Base-by-base conservation (phyloP, 2,797 vertebrate species). In the Labroides dimidiatus region DNA sequence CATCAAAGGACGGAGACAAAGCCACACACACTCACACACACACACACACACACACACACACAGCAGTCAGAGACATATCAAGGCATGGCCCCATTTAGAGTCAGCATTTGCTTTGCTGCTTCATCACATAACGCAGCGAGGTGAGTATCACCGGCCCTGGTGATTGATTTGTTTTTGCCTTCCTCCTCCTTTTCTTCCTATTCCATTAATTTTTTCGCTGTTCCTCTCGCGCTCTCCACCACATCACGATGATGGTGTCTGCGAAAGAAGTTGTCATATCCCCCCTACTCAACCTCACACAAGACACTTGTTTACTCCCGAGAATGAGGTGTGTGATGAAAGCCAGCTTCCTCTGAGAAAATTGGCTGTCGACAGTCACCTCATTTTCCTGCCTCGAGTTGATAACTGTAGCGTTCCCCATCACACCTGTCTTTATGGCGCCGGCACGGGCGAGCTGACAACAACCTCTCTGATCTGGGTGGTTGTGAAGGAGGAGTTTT, bases 241-340 rank as follows among this genome's bases (percentile, higher is more conserved):
- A 57, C 78, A 72, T 88, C 82, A 80, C 72, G 57, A 89, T 84
- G 88, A 90, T 69, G 80, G 60, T 90, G 82, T 66, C 77, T 65
- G 77, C 85, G 80, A 82, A 87, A 71, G 72, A 77, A 90, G 88
- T 90, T 91, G 88, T 91, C 89, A 87, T 76, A 81, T 74, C 81
- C 85, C 85, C 81, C 67, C 74, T 70, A 77, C 87, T 87, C 89
- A 82, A 82, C 86, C 76, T 81, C 42, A 75, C 86, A 79, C 80
- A 69, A 89, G 90, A 92, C 91, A 91, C 92, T 93, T 94, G 91
- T 93, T 94, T 93, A 93, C 92, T 92, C 85, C 87, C 17, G 88
- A 88, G 87, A 86, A 92, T 91, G 89, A 92, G 90, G 84, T 88
- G 75, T 80, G 82, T 87, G 91, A 94, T 93, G 92, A 94, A 94